Evolutionary conservation across 2,113 vertebrate species (phyloP).

Genomic region (Pituophis catenifer): DNA sequence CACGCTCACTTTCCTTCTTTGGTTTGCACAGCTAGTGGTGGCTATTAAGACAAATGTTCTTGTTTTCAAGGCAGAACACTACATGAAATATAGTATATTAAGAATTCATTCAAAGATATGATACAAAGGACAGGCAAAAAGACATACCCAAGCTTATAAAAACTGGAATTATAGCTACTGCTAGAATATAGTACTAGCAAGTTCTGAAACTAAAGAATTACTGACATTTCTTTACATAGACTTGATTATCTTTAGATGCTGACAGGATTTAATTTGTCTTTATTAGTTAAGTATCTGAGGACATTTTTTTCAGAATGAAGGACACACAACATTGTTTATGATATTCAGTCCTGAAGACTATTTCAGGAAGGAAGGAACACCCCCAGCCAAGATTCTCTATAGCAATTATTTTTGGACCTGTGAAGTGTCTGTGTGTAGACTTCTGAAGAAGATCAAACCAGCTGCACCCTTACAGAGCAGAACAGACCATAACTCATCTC

Average conservation of each 20-base stretch:
- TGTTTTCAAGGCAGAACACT: conserved; percentile 27
- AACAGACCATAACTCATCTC: background rate
- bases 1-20: background rate
- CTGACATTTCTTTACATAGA: background rate
- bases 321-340: background rate
- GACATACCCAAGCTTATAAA: background rate
- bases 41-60: conserved; percentile 37
- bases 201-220: background rate
- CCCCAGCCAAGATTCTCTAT: too few relatives aligned
- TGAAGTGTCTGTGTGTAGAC: background rate
- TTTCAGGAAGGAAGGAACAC: background rate
- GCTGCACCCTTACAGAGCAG: background rate
- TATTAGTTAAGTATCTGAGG: background rate
- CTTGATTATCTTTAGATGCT: background rate
- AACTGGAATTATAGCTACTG: background rate
- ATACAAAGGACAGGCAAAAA: background rate
- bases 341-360: background rate
- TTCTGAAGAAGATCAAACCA: background rate
- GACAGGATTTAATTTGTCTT: background rate
- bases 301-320: background rate
- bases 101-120: background rate
- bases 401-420: background rate
- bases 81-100: conserved; percentile 30
- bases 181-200: background rate
- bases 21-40: conserved; percentile 43